phyloP scores from a whole-genome alignment of 2,113 vertebrate genomes.

The Raja brachyura region DNA sequence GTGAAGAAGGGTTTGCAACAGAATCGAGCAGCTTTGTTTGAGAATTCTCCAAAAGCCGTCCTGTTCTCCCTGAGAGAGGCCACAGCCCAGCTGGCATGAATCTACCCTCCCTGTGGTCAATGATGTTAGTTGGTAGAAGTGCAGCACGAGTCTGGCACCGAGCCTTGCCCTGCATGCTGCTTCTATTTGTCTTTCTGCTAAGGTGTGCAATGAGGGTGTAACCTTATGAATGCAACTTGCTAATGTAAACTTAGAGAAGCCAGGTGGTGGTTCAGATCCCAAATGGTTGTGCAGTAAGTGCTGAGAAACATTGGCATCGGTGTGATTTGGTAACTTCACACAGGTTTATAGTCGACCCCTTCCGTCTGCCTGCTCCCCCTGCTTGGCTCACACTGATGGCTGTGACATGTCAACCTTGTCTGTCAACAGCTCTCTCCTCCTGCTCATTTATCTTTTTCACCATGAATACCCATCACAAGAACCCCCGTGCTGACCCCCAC shows the following conservation, averaged over 20 bases:
- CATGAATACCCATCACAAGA: too few relatives aligned
- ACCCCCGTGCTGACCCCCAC: too few relatives aligned
- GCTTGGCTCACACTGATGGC: neutral
- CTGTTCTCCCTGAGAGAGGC: conserved; percentile 56
- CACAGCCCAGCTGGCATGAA: neutral
- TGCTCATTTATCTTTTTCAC: too few relatives aligned
- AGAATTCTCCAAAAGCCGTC: conserved; percentile 89
- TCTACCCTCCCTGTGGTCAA: neutral
- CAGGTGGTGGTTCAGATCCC: neutral
- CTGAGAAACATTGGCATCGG: neutral
- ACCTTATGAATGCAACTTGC: neutral
- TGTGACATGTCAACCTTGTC: neutral
- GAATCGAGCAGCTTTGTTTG: conserved; percentile 91
- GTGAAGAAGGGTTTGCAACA: conserved; percentile 96
- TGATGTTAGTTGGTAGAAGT: too few relatives aligned
- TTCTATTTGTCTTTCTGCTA: neutral
- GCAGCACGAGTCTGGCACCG: neutral
- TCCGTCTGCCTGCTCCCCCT: neutral
- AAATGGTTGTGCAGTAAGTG: neutral
- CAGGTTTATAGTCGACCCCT: neutral
- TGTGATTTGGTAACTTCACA: neutral
- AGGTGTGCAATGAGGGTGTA: neutral
- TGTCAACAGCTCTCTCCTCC: too few relatives aligned
- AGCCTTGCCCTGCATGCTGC: neutral
- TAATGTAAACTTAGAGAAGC: neutral